These are phyloP conservation scores for Pterostichus niger DNA, from an alignment of 2,888 invertebrate genomes.

Conservation along the genomic window DNA sequence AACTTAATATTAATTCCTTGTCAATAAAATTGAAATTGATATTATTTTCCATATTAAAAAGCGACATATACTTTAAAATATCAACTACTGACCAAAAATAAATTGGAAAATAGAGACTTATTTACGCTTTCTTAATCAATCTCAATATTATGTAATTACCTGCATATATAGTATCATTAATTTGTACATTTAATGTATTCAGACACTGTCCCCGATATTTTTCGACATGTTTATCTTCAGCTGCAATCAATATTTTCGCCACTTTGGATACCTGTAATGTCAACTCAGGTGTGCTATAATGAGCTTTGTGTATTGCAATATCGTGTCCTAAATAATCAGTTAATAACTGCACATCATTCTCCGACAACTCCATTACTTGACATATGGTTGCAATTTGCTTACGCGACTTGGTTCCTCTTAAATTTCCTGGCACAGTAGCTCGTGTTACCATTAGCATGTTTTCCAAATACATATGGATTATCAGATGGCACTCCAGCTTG, in stretches of 20 bases:
- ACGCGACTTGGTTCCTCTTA: background rate
- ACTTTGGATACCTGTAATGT: background rate
- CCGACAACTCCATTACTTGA: constrained; percentile 1
- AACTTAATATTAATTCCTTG: too few relatives aligned
- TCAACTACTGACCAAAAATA: too few relatives aligned
- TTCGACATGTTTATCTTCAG: background rate
- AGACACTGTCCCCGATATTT: background rate
- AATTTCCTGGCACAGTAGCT: background rate
- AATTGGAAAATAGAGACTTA: too few relatives aligned
- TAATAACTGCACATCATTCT: background rate
- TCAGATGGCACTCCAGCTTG: background rate
- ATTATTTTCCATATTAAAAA: too few relatives aligned
- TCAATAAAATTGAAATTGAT: too few relatives aligned
- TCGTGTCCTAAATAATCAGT: constrained; percentile 9
- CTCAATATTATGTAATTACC: too few relatives aligned
- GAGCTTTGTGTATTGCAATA: constrained; percentile 19
- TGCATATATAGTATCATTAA: background rate
- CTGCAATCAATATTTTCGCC: constrained; percentile 10
- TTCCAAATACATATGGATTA: constrained; percentile 15
- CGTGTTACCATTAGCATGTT: background rate
- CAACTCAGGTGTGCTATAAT: constrained; percentile 8
- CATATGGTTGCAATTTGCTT: background rate
- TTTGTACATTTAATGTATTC: background rate
- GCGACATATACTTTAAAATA: too few relatives aligned
- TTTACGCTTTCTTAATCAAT: too few relatives aligned